Evolutionary conservation across 2,113 vertebrate genomes (phyloP).

Genomic region (Oryzias curvinotus): DNA sequence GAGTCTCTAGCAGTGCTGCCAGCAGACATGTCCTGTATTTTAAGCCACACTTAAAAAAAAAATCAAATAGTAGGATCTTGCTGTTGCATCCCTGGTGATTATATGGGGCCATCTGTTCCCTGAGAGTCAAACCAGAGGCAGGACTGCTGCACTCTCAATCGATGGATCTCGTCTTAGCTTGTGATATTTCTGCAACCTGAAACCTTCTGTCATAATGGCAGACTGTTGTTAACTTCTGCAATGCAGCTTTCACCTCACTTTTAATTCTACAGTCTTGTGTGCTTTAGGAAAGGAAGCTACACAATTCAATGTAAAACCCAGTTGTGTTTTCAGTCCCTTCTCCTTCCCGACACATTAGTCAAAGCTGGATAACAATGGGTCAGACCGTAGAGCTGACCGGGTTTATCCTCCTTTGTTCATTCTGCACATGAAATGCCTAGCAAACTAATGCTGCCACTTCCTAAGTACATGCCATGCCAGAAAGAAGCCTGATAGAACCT

Average conservation of each 20-base stretch:
- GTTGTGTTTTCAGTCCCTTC: conserved; percentile 33
- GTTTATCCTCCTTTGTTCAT: conserved; percentile 57
- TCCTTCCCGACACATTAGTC: conserved; percentile 63
- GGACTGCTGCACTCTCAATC: conserved; percentile 62
- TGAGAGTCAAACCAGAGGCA: conserved; percentile 69
- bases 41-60: conserved; percentile 49
- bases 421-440: conserved; percentile 46
- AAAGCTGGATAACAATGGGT: conserved; percentile 57
- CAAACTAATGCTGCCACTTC: conserved; percentile 59
- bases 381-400: conserved; percentile 43
- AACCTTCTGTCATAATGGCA: conserved; percentile 20
- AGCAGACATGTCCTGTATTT: conserved; percentile 48
- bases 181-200: conserved; percentile 32
- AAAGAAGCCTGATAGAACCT: conserved; percentile 69
- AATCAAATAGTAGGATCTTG: conserved; percentile 58
- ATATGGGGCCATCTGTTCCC: conserved; percentile 77
- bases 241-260: conserved; percentile 17
- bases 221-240: conserved; percentile 18
- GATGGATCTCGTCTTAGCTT: conserved; percentile 50
- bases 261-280: conserved; percentile 15
- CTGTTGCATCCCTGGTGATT: conserved; percentile 61
- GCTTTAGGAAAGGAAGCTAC: conserved; percentile 25
- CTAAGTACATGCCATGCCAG: conserved; percentile 73
- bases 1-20: conserved; percentile 32
- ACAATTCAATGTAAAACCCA: conserved; percentile 22